Base-by-base conservation (phyloP, 2,113 vertebrate genomes). In the Oncorhynchus clarkii region DNA sequence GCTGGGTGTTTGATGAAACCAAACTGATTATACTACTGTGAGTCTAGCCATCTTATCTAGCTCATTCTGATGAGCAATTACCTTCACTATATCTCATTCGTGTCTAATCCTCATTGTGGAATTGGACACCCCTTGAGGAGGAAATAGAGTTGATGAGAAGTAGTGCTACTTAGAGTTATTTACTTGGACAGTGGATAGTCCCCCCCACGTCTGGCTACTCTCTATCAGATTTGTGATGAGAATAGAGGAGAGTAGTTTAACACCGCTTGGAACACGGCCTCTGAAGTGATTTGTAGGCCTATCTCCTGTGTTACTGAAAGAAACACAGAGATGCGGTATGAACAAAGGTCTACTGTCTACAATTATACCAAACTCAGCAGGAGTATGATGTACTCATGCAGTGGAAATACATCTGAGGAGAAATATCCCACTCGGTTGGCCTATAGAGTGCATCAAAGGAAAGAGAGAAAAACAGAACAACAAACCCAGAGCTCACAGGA, bases 401-500 rank as follows among this genome's bases (percentile, higher is more conserved):
- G 13, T 57, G 18, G 54, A 57, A 20, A 45, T 45, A 45, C 0
- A 5, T 16, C 34, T 69, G 67, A 69, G 18, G 34, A 69, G 16
- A 48, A 22, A 39, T 18, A 6, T 26, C 39, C 39, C 9, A 11
- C 39, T 45, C 39, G 8, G 54, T 26, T 62, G 57, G 24, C 60
- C 70, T 48, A 57, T 1, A 22, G 67, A 71, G 76, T 81, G 73
- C 73, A 88, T 79, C 83, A 83, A 83, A 82, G 73, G 73, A 73
- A 64, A 85, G 79, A 76, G 88, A 80, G 67, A 49, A 79, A 11
- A 74, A 88, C 88, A 87, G 82, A 57, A 89, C 88, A 88, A 85
- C 79, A 84, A 80, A 67, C 81, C 77, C 71, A 72, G 39, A 84
- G 81, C 81, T 82, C 57, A 82, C 57, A 64, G 82, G 29, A 68